These are phyloP conservation scores for Platichthys flesus DNA, from an alignment of 2,113 vertebrate species.

Conservation along the genomic window DNA sequence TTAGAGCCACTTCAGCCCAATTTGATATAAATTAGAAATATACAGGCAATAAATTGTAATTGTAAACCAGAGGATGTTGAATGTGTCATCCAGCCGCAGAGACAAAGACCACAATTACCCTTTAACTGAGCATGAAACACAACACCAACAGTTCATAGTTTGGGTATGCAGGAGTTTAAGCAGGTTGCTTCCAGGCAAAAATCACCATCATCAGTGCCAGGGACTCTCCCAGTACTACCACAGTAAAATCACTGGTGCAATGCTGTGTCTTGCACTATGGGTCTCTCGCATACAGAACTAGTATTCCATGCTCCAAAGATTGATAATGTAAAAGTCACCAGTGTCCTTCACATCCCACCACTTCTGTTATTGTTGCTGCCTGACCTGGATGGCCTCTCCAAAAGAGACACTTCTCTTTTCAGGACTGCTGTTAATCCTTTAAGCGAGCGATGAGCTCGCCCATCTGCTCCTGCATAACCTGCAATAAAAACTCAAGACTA, in stretches of 20 bases:
- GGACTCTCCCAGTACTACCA: neutral
- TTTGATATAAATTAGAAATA: too few species aligned
- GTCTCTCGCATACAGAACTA: constrained; percentile 14
- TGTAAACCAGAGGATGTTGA: too few species aligned
- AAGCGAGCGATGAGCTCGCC: constrained; percentile 55
- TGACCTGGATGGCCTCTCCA: constrained; percentile 51
- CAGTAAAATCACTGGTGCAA: neutral
- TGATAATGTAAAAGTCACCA: constrained; percentile 52
- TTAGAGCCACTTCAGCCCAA: too few species aligned
- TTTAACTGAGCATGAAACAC: too few species aligned
- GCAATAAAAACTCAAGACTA: constrained; percentile 31
- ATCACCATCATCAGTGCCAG: neutral
- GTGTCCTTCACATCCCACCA: constrained; percentile 57
- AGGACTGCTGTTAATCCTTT: constrained; percentile 66
- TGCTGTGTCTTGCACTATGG: neutral
- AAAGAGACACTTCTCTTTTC: constrained; percentile 59
- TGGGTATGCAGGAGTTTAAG: neutral
- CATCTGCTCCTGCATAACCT: constrained; percentile 51
- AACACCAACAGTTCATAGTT: neutral
- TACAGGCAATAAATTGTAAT: too few species aligned
- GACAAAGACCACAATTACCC: neutral
- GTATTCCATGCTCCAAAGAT: constrained; percentile 35
- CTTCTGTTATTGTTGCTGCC: constrained; percentile 61
- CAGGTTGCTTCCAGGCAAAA: neutral
- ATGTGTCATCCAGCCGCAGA: neutral